Percentiles rank a stretch among this genome's conserved stretches.
phyloP scores from a whole-genome alignment of 2,113 vertebrate genomes.

The Isurus oxyrinchus region DNA sequence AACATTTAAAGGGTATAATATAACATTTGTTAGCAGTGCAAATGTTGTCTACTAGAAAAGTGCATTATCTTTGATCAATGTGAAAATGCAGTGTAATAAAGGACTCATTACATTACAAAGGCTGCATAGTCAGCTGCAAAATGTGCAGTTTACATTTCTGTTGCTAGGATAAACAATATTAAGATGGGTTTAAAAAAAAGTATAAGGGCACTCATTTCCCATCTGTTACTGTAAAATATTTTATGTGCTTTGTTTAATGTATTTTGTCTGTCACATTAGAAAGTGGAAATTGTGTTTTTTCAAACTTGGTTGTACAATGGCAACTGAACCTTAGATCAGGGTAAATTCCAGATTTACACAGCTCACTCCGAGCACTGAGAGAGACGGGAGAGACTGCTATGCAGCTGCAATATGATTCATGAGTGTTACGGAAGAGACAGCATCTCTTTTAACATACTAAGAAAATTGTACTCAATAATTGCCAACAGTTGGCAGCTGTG shows the following conservation, averaged over 20 bases:
- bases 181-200: not conserved
- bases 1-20: not conserved
- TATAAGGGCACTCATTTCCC: not conserved
- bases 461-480: not conserved
- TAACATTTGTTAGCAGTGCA: not conserved
- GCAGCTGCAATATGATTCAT: slow-evolving; percentile 30
- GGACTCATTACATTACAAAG: slow-evolving; percentile 6
- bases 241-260: slow-evolving; percentile 12
- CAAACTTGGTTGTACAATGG: slow-evolving; percentile 4
- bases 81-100: slow-evolving; percentile 11
- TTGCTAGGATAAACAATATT: slow-evolving; percentile 20
- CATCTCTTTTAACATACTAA: slow-evolving; percentile 23
- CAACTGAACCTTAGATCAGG: not conserved
- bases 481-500: slow-evolving; percentile 7
- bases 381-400: not conserved
- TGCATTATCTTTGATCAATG: slow-evolving; percentile 13
- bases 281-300: slow-evolving; percentile 28
- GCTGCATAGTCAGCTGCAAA: not conserved
- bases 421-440: not conserved
- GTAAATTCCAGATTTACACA: not conserved
- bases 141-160: slow-evolving; percentile 12
- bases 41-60: slow-evolving; percentile 6
- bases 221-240: slow-evolving; percentile 33
- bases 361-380: not conserved
- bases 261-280: slow-evolving; percentile 25